These are phyloP conservation scores for Columba guinea DNA, from an alignment of 2,797 vertebrate species.

Conservation along the genomic window DNA sequence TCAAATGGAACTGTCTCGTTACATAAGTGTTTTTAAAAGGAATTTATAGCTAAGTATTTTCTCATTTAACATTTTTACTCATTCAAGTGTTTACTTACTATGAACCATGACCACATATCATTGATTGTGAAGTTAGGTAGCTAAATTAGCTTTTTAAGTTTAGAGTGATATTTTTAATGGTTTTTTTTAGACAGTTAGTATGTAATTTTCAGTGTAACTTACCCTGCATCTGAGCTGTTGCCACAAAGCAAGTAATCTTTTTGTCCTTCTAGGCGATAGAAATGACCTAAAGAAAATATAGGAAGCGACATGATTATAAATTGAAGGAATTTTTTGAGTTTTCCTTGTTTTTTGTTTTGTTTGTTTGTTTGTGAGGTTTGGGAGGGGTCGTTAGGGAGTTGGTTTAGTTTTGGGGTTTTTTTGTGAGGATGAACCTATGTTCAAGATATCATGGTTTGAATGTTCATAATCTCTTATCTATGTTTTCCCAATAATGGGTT, in stretches of 20 bases:
- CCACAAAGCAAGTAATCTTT: slow-evolving; percentile 91
- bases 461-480: background rate
- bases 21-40: background rate
- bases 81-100: background rate
- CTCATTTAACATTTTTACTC: background rate
- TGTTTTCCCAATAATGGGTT: background rate
- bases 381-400: too few species aligned
- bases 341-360: too few species aligned
- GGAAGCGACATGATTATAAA: background rate
- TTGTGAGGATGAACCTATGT: background rate
- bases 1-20: background rate
- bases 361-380: too few species aligned
- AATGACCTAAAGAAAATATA: slow-evolving; percentile 66
- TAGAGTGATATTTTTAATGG: background rate
- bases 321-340: background rate
- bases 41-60: background rate
- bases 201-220: slow-evolving; percentile 55
- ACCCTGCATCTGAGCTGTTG: slow-evolving; percentile 86
- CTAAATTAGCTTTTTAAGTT: background rate
- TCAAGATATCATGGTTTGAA: background rate
- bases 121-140: background rate
- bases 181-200: background rate
- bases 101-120: background rate
- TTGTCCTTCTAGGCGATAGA: slow-evolving; percentile 74
- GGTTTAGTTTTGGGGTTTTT: background rate